Evolutionary conservation across 2,113 vertebrate genomes (phyloP), one percentile per base, ranked within the genome.

Genomic region (Struthio camelus): DNA sequence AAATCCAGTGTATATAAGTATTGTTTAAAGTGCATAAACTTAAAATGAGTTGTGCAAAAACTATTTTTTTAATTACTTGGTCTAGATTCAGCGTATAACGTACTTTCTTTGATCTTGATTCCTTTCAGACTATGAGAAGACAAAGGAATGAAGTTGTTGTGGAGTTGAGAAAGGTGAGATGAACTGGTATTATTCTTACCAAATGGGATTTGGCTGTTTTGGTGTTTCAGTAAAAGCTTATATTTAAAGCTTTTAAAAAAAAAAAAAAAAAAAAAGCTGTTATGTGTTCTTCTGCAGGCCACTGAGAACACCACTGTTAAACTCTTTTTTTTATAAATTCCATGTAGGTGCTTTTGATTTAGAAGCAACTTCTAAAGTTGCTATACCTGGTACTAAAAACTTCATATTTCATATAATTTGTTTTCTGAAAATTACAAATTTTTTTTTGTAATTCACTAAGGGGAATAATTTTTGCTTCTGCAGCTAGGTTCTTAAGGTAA

Each of bases 71-170:
- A 77, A 25, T 80, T 11, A 27, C 48, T 85, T 81, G 16, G 0
- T 86, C 8, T 61, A 8, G 34, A 2, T 85, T 90, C 42, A 30
- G 34, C 42, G 7, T 11, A 10, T 91, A 34, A 83, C 6, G 1
- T 22, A 4, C 78, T 28, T 73, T 28, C 84, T 54, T 66, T 86
- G 8, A 53, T 89, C 48, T 97, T 83, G 77, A 71, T 97, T 90
- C 87, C 92, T 98, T 97, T 38, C 98, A 99, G 99, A 99, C 99
- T 94, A 99, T 99, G 99, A 99, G 99, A 98, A 99, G 99, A 98
- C 99, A 99, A 97, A 98, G 99, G 97, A 99, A 99, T 92, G 99
- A 99, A 98, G 99, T 99, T 51, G 99, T 99, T 66, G 99, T 99
- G 93, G 99, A 99, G 94, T 98, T 99, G 97, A 98, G 99, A 97